A percentile compares a stretch with the other conserved stretches of the same genome.
These are phyloP conservation scores for Syritta pipiens DNA, from an alignment of 2,888 invertebrate genomes.

Conservation along the genomic window DNA sequence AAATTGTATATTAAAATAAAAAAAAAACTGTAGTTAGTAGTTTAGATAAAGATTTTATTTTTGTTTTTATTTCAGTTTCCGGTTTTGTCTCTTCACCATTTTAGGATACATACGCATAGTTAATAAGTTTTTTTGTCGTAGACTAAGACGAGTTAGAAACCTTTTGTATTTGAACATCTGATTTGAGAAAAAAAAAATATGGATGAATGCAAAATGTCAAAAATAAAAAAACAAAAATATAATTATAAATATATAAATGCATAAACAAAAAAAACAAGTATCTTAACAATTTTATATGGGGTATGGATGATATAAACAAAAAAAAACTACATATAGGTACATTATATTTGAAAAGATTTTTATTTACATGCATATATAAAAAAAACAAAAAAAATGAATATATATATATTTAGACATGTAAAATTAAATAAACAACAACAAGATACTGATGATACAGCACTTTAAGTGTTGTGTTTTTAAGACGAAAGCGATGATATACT, in stretches of 20 bases:
- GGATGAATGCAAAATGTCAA: constrained; percentile 41
- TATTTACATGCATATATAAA: constrained; percentile 52
- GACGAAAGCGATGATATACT: constrained; percentile 49
- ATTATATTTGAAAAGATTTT: constrained; percentile 58
- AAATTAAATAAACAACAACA: constrained; percentile 31
- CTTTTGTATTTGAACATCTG: constrained; percentile 38
- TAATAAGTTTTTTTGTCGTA: constrained; percentile 16
- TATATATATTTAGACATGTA: constrained; percentile 58
- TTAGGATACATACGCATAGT: constrained; percentile 15
- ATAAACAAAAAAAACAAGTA: constrained; percentile 39
- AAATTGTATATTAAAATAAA: constrained; percentile 45
- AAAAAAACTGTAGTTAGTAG: constrained; percentile 28
- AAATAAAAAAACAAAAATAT: constrained; percentile 22
- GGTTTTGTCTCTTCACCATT: no score
- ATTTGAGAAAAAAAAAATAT: constrained; percentile 29
- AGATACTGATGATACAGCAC: constrained; percentile 13
- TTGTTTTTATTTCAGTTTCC: constrained; percentile 3
- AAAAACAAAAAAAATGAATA: constrained; percentile 39
- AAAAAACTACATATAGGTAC: constrained; percentile 36
- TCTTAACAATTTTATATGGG: constrained; percentile 65
- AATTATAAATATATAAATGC: constrained; percentile 8
- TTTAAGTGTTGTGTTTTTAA: constrained; percentile 41
- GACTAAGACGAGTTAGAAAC: constrained; percentile 1
- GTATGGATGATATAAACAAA: constrained; percentile 54
- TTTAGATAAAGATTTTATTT: constrained; percentile 29